Evolutionary conservation across 2,113 vertebrate species (phyloP).

Genomic region (Pseudopodoces humilis): DNA sequence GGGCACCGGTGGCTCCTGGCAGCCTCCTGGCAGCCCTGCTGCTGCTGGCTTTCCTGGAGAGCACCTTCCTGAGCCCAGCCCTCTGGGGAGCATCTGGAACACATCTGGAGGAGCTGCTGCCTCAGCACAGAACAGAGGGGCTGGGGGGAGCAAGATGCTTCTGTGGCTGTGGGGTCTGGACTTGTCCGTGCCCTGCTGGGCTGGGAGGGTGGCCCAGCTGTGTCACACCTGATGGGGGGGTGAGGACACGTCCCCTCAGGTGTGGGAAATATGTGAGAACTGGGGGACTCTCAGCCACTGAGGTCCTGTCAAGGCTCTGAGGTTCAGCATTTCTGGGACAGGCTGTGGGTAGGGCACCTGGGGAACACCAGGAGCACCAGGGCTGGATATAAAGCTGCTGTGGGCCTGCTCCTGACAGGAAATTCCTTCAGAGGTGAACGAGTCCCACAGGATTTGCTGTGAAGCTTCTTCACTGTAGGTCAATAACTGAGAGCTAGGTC

Average conservation of each 20-base stretch:
- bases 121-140: background rate
- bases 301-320: background rate
- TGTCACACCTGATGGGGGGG: background rate
- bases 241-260: background rate
- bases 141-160: background rate
- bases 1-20: background rate
- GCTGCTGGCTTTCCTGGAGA: background rate
- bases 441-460: background rate
- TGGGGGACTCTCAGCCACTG: background rate
- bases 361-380: background rate
- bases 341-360: background rate
- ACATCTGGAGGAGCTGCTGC: background rate
- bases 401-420: background rate
- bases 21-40: too few relatives aligned
- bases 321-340: background rate
- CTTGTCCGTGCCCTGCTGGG: accelerated
- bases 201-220: background rate
- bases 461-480: background rate
- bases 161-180: background rate
- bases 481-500: accelerated
- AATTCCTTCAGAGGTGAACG: background rate
- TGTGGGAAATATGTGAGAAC: accelerated
- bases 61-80: accelerated
- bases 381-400: background rate
- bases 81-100: background rate